phyloP scores from a whole-genome alignment of 1,140 invertebrate species.

The Campoletis sonorensis region DNA sequence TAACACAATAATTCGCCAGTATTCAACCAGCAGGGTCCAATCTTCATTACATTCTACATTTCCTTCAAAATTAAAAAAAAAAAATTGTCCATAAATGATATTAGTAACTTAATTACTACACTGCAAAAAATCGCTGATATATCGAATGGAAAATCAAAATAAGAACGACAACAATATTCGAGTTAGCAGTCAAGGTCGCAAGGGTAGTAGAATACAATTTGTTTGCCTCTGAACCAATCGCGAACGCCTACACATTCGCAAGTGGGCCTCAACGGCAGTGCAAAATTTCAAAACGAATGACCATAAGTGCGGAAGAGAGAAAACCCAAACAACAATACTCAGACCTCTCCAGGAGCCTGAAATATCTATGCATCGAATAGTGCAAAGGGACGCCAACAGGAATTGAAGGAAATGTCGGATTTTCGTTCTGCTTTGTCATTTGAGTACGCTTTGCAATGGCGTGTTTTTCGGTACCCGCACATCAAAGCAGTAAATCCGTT shows the following conservation, averaged over 20 bases:
- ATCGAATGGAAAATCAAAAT: neutral
- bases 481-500: constrained; percentile 11
- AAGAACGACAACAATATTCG: neutral
- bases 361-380: neutral
- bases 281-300: neutral
- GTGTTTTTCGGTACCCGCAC: neutral
- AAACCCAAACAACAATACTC: neutral
- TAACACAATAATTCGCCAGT: neutral
- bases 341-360: neutral
- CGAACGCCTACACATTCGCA: neutral
- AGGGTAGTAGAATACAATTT: neutral
- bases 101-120: no score
- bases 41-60: no score
- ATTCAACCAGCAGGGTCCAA: no score
- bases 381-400: neutral
- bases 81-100: no score
- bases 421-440: constrained; percentile 1
- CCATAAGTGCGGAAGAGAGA: neutral
- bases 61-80: no score
- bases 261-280: neutral
- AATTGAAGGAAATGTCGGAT: neutral
- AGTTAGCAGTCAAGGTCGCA: no score
- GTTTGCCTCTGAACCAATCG: neutral
- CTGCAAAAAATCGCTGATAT: no score
- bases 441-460: neutral